These are phyloP conservation scores for Dromaius novaehollandiae DNA, from an alignment of 2,113 vertebrate species.

Conservation along the genomic window DNA sequence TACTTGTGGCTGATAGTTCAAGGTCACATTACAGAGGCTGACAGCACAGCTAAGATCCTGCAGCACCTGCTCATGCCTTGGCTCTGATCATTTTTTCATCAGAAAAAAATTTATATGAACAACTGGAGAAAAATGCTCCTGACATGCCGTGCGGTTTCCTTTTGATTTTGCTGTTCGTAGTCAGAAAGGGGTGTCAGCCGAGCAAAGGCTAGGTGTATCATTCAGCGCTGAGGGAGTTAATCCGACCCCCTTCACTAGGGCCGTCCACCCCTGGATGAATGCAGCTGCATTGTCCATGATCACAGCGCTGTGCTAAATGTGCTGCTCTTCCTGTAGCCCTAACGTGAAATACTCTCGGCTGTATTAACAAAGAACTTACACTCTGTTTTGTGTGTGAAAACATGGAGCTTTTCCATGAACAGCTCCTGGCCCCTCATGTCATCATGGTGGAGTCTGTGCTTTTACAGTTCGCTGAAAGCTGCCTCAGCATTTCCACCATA, in stretches of 20 bases:
- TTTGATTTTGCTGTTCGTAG: neutral
- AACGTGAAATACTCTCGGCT: constrained; percentile 18
- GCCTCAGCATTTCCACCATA: constrained; percentile 19
- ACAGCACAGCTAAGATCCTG: neutral
- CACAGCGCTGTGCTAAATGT: constrained; percentile 61
- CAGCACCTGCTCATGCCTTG: constrained; percentile 29
- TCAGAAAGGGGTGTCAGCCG: neutral
- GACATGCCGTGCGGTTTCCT: neutral
- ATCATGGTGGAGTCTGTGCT: neutral
- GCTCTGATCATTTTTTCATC: neutral
- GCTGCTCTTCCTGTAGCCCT: constrained; percentile 54
- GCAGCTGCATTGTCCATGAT: constrained; percentile 48
- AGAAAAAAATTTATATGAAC: neutral
- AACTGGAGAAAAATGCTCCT: neutral
- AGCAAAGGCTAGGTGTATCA: neutral
- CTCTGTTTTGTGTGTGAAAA: constrained; percentile 8
- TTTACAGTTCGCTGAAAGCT: neutral
- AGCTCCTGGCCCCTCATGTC: constrained; percentile 21
- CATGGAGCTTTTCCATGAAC: constrained; percentile 42
- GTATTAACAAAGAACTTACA: constrained; percentile 58
- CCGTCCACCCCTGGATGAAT: neutral
- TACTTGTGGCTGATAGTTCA: neutral
- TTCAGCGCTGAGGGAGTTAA: constrained; percentile 43
- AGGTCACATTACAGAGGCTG: constrained; percentile 24
- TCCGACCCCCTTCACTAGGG: neutral